phyloP scores from a whole-genome alignment of 2,113 vertebrate species.

The Nothocercus julius region DNA sequence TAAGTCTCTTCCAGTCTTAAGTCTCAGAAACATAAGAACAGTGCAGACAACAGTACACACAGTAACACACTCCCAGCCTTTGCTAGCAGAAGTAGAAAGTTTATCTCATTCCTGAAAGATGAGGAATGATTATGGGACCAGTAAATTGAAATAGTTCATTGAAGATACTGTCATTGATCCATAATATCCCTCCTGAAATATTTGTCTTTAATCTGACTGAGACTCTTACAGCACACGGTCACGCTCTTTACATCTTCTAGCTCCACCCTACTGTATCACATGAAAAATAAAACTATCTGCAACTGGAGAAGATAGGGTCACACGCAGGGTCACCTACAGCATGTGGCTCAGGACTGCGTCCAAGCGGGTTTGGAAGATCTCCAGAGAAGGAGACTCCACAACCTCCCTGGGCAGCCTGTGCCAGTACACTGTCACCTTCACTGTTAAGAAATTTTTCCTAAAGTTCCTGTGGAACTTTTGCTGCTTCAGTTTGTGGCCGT shows the following conservation, averaged over 20 bases:
- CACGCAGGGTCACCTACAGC: too few species aligned
- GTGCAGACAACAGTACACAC: fast-evolving
- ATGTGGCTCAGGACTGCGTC: too few species aligned
- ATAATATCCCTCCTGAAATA: not conserved
- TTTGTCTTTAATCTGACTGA: not conserved
- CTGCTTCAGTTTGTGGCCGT: too few species aligned
- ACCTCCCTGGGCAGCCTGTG: too few species aligned
- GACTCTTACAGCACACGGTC: not conserved
- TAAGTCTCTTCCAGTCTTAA: not conserved
- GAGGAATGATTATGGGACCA: fast-evolving
- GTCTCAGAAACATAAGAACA: not conserved
- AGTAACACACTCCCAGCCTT: fast-evolving
- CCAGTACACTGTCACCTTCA: too few species aligned
- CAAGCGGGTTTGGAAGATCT: too few species aligned
- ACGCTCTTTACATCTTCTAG: not conserved
- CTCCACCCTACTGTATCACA: fast-evolving
- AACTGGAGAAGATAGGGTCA: too few species aligned
- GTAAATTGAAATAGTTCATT: not conserved
- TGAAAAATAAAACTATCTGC: not conserved
- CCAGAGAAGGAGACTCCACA: too few species aligned
- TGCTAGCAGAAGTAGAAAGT: not conserved
- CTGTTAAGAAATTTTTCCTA: too few species aligned
- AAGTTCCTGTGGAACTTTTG: too few species aligned
- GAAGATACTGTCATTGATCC: not conserved
- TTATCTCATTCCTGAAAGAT: not conserved